Percentiles rank a stretch among this genome's conserved stretches.
These are phyloP conservation scores for Diuraphis noxia DNA, from an alignment of 1,140 invertebrate genomes.

Conservation along the genomic window DNA sequence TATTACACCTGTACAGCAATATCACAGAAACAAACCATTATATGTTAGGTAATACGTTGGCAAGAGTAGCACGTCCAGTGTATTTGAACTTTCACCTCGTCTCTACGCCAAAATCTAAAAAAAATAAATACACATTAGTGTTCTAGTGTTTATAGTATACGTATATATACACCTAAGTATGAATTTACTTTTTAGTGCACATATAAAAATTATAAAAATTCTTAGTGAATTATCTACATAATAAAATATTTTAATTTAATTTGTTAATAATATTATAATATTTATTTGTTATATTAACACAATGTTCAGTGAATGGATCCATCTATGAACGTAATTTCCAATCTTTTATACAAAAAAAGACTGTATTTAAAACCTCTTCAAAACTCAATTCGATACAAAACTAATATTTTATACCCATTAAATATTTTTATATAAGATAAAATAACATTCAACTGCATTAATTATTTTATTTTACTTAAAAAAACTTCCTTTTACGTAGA, in stretches of 20 bases:
- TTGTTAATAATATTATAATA: neutral
- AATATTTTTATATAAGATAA: neutral
- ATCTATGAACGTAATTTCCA: neutral
- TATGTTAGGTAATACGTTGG: constrained; percentile 29
- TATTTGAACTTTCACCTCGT: constrained; percentile 40
- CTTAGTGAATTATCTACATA: neutral
- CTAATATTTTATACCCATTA: neutral
- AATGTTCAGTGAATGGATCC: neutral
- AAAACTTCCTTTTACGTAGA: neutral
- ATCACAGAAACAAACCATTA: neutral
- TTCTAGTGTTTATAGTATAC: neutral
- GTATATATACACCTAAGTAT: neutral
- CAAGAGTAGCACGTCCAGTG: constrained; percentile 7
- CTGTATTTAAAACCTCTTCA: neutral
- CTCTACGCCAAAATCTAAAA: neutral
- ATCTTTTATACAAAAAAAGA: neutral
- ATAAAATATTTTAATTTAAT: neutral
- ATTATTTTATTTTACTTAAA: neutral
- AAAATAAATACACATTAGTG: neutral
- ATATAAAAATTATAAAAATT: neutral
- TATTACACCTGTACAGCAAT: neutral
- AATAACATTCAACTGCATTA: neutral
- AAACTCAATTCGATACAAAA: neutral
- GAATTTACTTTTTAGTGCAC: neutral
- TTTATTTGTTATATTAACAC: neutral